Evolutionary conservation across 1,140 invertebrate genomes (phyloP), one percentile per base, ranked within the genome.

Genomic region (Matsumurasca onukii): DNA sequence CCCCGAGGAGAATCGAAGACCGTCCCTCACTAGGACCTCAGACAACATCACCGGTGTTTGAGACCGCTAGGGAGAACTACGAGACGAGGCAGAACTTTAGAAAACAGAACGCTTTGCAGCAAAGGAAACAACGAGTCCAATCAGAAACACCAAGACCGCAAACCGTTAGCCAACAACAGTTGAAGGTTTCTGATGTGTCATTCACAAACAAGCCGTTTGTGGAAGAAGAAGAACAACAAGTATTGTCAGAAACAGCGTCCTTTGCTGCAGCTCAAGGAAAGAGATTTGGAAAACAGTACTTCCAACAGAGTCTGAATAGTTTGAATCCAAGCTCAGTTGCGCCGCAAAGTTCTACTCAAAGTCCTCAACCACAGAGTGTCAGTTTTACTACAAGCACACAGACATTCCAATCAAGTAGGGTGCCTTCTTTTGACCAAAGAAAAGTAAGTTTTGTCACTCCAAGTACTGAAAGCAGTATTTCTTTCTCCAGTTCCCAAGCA

Each of bases 181-280:
- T 48, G 17, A 65, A 39, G 34, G 27, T 24, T 22, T 45, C 62
- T 34, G 31, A 27, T 13, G 15, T 20, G 3, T 48, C 27, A 22
- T 20, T 31, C 12, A 25, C 31, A 0, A 69, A 71, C 25, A 20
- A 65, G n/a, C 27, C 52, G 15, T 29, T 22, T 1, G 22, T 25
- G 1, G 20, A 31, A 24, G 49, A 66, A 29, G 66, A 80, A 70
- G 90, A 92, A 76, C 85, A 84, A 64, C 91, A 92, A 77, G 83
- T 89, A 1, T 83, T 86, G 0, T 88, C 90, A 1, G 91, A 92
- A 78, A 88, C 86, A 1, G 88, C 89, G 0, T 88, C 88, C 0
- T 90, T 91, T 74, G 85, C 87, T 0, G 85, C 86, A 29, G 86
- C 79, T n/a, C 78, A 82, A 17, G 55, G 55, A 3, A 77, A 70